These are phyloP conservation scores for Harpagifer antarcticus DNA, from an alignment of 2,797 vertebrate species.

Conservation along the genomic window DNA sequence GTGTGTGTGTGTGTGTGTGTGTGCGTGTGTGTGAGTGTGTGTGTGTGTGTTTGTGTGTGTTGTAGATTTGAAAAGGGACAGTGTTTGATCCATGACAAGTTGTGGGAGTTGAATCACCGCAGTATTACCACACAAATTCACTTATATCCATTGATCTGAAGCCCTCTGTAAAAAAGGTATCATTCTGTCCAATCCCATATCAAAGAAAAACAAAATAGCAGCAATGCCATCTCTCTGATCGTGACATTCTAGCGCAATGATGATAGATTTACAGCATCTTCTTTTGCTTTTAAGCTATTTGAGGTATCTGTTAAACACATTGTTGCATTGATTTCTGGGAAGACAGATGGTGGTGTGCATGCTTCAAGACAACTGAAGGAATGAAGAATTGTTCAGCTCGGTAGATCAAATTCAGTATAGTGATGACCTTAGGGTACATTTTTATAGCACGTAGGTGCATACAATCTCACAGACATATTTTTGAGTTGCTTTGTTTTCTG, in stretches of 20 bases:
- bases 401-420: constrained; percentile 87
- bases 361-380: constrained; percentile 84
- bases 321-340: constrained; percentile 87
- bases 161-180: constrained; percentile 75
- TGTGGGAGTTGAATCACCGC: constrained; percentile 47
- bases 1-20: neutral
- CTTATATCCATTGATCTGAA: constrained; percentile 73
- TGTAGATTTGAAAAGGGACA: constrained; percentile 23
- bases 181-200: constrained; percentile 82
- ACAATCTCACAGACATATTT: constrained; percentile 79
- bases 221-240: constrained; percentile 83
- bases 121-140: constrained; percentile 49
- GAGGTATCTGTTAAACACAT: constrained; percentile 88
- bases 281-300: constrained; percentile 85
- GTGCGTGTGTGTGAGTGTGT: too few relatives aligned
- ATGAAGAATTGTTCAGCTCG: constrained; percentile 87
- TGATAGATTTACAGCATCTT: constrained; percentile 86
- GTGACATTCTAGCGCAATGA: constrained; percentile 81
- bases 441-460: constrained; percentile 79
- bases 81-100: constrained; percentile 32
- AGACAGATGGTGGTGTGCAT: constrained; percentile 86
- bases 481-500: constrained; percentile 75
- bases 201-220: constrained; percentile 85
- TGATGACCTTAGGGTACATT: constrained; percentile 81
- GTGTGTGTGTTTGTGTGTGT: constrained; percentile 16